Evolutionary conservation across 2,888 invertebrate genomes (phyloP).

Genomic region (Dryobotodes eremita): DNA sequence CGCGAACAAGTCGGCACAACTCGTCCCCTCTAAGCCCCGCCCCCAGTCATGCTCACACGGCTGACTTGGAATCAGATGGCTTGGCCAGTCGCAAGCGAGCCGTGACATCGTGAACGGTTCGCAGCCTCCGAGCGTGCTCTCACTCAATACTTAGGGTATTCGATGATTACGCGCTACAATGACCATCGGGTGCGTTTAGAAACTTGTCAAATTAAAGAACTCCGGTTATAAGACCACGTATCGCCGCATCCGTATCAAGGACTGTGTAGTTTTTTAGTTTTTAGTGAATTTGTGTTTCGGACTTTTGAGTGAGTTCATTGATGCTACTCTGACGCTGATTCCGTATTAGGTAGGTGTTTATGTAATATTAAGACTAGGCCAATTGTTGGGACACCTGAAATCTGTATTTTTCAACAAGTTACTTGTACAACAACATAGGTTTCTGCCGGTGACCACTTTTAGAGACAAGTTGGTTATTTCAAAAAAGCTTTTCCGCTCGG

Average conservation of each 20-base stretch:
- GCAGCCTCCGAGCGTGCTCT: constrained; percentile 83
- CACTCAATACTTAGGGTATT: constrained; percentile 85
- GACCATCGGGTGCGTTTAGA: constrained; percentile 83
- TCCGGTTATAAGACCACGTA: constrained; percentile 79
- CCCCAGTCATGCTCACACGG: constrained; percentile 89
- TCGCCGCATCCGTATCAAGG: constrained; percentile 74
- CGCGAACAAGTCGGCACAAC: constrained; percentile 70
- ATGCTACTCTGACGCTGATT: constrained; percentile 71
- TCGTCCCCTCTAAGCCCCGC: constrained; percentile 83
- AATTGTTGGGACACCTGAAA: constrained; percentile 4
- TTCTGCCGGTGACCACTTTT: background rate
- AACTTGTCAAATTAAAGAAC: constrained; percentile 89
- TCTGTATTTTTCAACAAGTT: background rate
- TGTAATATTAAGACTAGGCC: constrained; percentile 48
- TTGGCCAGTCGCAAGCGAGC: constrained; percentile 90
- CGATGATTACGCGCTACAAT: constrained; percentile 89
- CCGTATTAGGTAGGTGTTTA: constrained; percentile 70
- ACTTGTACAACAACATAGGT: background rate
- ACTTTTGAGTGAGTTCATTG: constrained; percentile 71
- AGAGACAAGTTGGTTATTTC: background rate
- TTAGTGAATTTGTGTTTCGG: constrained; percentile 77
- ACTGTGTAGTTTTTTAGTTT: constrained; percentile 83
- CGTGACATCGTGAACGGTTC: constrained; percentile 90
- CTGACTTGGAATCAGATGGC: constrained; percentile 91
- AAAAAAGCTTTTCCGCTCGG: background rate